phyloP scores from a whole-genome alignment of 2,113 vertebrate genomes.

The Hypanus sabinus region DNA sequence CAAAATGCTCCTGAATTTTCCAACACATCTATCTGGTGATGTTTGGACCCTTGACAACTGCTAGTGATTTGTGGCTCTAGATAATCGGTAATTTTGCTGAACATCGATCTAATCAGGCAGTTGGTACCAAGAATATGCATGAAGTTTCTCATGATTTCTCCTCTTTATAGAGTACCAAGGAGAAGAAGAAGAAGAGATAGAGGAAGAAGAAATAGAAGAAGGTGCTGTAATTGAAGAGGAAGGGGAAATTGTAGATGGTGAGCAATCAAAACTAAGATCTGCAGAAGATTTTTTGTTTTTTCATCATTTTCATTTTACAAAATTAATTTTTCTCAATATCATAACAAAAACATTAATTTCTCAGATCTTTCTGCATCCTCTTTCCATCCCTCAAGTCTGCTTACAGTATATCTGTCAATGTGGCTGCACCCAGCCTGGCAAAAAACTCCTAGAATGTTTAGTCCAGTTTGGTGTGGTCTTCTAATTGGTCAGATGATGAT shows the following conservation, averaged over 20 bases:
- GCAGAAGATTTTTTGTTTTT: background rate
- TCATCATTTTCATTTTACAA: background rate
- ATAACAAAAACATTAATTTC: background rate
- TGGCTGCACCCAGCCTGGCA: background rate
- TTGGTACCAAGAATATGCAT: background rate
- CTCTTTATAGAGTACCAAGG: constrained; percentile 25
- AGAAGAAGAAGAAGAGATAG: constrained; percentile 15
- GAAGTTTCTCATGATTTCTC: background rate
- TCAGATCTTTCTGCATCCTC: background rate
- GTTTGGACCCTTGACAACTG: no score
- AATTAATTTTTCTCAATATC: background rate
- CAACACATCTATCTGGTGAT: background rate
- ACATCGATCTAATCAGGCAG: background rate
- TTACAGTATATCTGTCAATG: background rate
- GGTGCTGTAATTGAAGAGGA: constrained; percentile 10
- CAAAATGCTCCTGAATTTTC: background rate
- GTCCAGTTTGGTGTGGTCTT: background rate
- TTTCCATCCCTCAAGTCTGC: background rate
- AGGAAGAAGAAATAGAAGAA: constrained; percentile 32
- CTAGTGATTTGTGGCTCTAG: background rate
- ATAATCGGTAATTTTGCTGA: background rate
- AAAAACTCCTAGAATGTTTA: background rate
- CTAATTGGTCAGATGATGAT: background rate
- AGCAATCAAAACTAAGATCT: background rate
- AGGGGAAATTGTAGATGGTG: background rate